Percentiles rank a stretch among this genome's conserved stretches.
phyloP scores from a whole-genome alignment of 2,888 invertebrate genomes.

The Diarsia brunnea region DNA sequence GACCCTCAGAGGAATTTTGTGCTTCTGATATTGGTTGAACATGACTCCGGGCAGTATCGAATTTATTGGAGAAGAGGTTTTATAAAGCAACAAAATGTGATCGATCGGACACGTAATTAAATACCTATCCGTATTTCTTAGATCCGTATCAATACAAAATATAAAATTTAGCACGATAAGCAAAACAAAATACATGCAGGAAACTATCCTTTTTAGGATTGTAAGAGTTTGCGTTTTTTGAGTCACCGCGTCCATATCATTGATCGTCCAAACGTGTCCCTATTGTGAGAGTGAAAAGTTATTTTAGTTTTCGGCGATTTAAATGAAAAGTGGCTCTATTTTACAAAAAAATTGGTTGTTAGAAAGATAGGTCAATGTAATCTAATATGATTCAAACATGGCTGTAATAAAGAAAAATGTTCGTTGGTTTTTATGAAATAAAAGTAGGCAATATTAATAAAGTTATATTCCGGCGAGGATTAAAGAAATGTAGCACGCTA shows the following conservation, averaged over 20 bases:
- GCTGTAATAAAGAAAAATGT: conserved; percentile 15
- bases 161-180: conserved; percentile 1
- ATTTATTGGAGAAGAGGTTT: neutral
- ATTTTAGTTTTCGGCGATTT: neutral
- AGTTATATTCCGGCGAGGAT: neutral
- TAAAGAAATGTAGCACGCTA: conserved; percentile 6
- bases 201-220: conserved; percentile 10
- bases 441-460: conserved; percentile 18
- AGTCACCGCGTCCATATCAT: neutral
- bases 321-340: neutral
- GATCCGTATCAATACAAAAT: conserved; percentile 5
- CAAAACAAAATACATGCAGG: conserved; percentile 28
- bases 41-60: neutral
- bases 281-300: conserved; percentile 7
- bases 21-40: conserved; percentile 2
- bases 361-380: neutral
- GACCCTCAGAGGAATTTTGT: conserved; percentile 10
- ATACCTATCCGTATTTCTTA: neutral
- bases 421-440: neutral
- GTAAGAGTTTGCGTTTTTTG: conserved; percentile 9
- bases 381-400: conserved; percentile 10
- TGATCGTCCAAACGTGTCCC: neutral
- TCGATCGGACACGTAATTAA: neutral
- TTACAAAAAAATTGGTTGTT: neutral
- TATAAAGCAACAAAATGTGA: neutral